phyloP scores from a whole-genome alignment of 2,888 invertebrate genomes.

The Lithophane semibrunnea region DNA sequence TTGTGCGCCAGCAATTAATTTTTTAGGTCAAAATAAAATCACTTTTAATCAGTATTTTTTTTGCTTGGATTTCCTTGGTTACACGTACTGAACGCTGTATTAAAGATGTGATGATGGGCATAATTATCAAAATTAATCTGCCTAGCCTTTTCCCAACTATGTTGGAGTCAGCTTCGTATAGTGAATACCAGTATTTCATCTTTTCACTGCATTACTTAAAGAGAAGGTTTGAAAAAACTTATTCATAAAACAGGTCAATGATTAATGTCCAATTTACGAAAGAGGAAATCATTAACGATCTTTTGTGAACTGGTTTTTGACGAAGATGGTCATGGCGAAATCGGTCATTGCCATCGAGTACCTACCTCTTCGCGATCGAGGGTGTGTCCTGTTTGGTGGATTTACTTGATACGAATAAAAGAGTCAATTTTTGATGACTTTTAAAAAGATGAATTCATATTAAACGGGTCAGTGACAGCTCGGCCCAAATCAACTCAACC shows the following conservation, averaged over 20 bases:
- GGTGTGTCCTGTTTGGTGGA: not conserved
- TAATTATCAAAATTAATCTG: not conserved
- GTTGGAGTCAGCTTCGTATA: not conserved
- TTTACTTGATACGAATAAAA: not conserved
- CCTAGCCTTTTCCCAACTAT: not conserved
- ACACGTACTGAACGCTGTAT: too few species aligned
- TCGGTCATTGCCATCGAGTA: conserved; percentile 75
- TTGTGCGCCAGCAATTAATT: too few species aligned
- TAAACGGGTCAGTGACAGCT: too few species aligned
- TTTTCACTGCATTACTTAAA: not conserved
- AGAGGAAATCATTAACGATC: conserved; percentile 9
- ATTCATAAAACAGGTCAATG: conserved; percentile 9
- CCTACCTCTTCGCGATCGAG: conserved; percentile 5
- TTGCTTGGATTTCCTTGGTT: too few species aligned
- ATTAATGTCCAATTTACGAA: conserved; percentile 12
- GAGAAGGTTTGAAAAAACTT: not conserved
- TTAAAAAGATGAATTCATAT: not conserved
- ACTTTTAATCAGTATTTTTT: too few species aligned
- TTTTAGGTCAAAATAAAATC: too few species aligned
- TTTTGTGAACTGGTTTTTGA: conserved; percentile 48
- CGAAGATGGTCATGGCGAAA: conserved; percentile 65
- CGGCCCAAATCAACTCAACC: too few species aligned
- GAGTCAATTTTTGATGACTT: not conserved
- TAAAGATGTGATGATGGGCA: too few species aligned
- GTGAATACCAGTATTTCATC: not conserved